phyloP scores from a whole-genome alignment of 2,797 vertebrate genomes.

The Phataginus tetradactyla region DNA sequence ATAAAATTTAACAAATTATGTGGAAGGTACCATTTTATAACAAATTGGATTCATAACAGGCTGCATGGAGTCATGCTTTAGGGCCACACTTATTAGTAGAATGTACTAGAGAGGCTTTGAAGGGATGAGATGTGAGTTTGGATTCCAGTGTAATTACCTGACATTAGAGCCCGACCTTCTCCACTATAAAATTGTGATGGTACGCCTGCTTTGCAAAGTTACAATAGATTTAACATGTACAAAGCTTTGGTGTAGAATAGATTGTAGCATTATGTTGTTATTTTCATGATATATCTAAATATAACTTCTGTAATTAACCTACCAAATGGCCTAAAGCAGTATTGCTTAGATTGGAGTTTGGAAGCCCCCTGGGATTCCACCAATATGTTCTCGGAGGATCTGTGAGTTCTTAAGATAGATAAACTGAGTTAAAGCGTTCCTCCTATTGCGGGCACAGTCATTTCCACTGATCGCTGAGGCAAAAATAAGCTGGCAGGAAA shows the following conservation, averaged over 20 bases:
- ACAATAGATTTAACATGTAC: not conserved
- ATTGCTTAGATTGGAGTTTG: not conserved
- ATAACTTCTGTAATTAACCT: conserved; percentile 11
- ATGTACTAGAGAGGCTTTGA: not conserved
- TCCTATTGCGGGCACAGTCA: not conserved
- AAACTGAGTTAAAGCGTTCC: not conserved
- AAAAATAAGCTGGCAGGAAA: conserved; percentile 14
- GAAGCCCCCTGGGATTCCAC: not conserved
- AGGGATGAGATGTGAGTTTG: not conserved
- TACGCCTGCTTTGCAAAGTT: not conserved
- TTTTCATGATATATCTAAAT: not conserved
- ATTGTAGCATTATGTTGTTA: not conserved
- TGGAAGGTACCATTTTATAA: not conserved
- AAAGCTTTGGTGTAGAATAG: not conserved
- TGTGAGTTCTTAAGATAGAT: not conserved
- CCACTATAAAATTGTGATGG: not conserved
- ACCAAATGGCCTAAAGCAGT: not conserved
- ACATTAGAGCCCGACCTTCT: not conserved
- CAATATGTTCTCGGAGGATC: not conserved
- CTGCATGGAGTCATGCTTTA: not conserved
- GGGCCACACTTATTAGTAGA: not conserved
- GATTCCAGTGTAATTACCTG: not conserved
- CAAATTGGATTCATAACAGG: not conserved
- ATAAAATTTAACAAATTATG: conserved; percentile 16
- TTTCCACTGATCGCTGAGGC: not conserved